phyloP scores from a whole-genome alignment of 1,140 invertebrate species.

The Drosophila athabasca region DNA sequence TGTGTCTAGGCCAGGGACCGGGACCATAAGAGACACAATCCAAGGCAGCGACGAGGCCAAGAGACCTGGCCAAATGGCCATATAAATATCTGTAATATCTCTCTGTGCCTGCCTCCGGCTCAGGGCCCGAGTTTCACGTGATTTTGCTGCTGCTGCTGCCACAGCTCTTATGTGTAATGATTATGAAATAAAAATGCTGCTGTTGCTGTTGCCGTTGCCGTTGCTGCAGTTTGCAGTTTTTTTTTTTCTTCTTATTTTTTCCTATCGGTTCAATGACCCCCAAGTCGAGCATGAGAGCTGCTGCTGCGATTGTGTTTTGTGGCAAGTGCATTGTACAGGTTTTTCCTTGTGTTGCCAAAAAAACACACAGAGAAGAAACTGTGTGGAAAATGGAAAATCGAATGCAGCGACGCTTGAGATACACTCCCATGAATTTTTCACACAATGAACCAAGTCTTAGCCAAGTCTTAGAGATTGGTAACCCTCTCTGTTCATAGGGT shows the following conservation, averaged over 20 bases:
- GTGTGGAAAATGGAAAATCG: conserved; percentile 14
- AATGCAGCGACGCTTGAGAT: too few relatives aligned
- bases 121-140: conserved; percentile 62
- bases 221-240: conserved; percentile 43
- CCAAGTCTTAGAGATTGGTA: too few relatives aligned
- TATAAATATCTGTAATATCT: conserved; percentile 37
- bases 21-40: conserved; percentile 8
- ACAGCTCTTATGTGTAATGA: conserved; percentile 61
- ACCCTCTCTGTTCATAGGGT: too few relatives aligned
- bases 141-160: conserved; percentile 51
- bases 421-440: too few relatives aligned
- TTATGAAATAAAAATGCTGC: conserved; percentile 75
- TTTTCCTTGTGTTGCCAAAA: conserved; percentile 76
- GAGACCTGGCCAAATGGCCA: conserved; percentile 44
- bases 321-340: conserved; percentile 78
- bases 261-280: conserved; percentile 63
- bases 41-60: conserved; percentile 21
- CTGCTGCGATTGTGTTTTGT: conserved; percentile 55
- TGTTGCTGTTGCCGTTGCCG: conserved; percentile 63
- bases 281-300: conserved; percentile 30
- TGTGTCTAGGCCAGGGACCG: conserved; percentile 33
- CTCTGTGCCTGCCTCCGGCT: conserved; percentile 12
- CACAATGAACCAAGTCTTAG: too few relatives aligned
- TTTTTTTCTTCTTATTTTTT: conserved; percentile 40
- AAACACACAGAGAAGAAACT: conserved; percentile 25